Evolutionary conservation across 2,888 invertebrate species (phyloP).

Genomic region (Epirrhoe alternata): DNA sequence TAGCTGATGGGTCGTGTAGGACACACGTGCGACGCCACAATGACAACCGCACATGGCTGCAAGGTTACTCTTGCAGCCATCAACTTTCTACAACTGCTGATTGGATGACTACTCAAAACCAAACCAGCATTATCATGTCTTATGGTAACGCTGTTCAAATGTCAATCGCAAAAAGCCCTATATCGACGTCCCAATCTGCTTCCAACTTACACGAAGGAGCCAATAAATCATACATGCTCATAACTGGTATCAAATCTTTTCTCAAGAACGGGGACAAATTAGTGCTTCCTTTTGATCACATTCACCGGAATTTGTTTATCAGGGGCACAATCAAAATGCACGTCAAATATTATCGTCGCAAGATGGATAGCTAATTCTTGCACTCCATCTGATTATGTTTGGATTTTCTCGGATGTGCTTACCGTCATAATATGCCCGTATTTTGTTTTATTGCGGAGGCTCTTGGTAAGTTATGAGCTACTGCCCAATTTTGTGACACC

Average conservation of each 20-base stretch:
- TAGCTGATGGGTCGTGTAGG: too few relatives aligned
- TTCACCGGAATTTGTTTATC: constrained; percentile 66
- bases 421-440: not conserved
- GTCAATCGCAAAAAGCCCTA: not conserved
- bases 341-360: constrained; percentile 80
- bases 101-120: not conserved
- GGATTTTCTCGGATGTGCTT: not conserved
- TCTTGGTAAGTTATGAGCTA: not conserved
- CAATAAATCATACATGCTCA: constrained; percentile 11
- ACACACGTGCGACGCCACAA: too few relatives aligned
- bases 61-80: too few relatives aligned
- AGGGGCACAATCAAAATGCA: constrained; percentile 38
- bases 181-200: not conserved
- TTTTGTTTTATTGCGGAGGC: not conserved
- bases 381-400: constrained; percentile 68
- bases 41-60: too few relatives aligned
- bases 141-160: not conserved
- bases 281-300: constrained; percentile 2
- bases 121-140: too few relatives aligned
- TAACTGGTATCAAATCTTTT: constrained; percentile 2
- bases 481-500: too few relatives aligned
- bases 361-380: constrained; percentile 72
- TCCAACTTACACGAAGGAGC: not conserved
- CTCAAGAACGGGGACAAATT: constrained; percentile 10
- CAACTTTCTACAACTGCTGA: too few relatives aligned